These are phyloP conservation scores for Microhierax caerulescens DNA, from an alignment of 2,797 vertebrate species.

Conservation along the genomic window DNA sequence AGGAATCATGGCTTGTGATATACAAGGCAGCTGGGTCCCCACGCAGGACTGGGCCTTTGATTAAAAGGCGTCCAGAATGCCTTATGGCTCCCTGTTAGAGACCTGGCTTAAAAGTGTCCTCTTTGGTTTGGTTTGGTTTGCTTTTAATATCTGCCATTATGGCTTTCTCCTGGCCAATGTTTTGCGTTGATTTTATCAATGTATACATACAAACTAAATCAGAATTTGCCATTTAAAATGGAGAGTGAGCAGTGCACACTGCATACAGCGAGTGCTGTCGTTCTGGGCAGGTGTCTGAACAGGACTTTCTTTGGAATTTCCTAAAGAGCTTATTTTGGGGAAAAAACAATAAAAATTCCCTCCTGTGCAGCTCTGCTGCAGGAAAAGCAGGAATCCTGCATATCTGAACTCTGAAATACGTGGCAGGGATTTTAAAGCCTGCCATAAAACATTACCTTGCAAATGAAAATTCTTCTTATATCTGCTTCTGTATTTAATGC, in stretches of 20 bases:
- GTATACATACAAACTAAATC: background rate
- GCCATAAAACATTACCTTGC: background rate
- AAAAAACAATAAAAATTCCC: background rate
- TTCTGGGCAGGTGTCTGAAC: background rate
- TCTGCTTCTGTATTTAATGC: background rate
- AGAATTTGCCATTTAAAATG: background rate
- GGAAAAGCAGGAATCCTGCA: background rate
- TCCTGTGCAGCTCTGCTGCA: background rate
- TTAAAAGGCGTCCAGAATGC: background rate
- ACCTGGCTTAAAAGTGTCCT: background rate
- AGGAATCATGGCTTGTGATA: background rate
- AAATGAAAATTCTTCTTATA: background rate
- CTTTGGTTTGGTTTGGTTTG: background rate
- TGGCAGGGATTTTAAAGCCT: background rate
- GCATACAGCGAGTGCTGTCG: rapidly evolving
- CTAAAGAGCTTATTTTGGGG: background rate
- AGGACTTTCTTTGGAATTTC: background rate
- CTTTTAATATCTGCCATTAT: background rate
- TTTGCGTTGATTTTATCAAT: background rate
- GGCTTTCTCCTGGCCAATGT: background rate
- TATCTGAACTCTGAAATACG: background rate
- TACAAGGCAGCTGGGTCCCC: background rate
- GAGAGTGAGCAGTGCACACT: background rate
- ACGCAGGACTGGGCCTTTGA: background rate
- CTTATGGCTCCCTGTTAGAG: background rate